Percentiles rank a stretch among this genome's conserved stretches.
These are phyloP conservation scores for Agrilus mali DNA, from an alignment of 2,888 invertebrate species.

Conservation along the genomic window DNA sequence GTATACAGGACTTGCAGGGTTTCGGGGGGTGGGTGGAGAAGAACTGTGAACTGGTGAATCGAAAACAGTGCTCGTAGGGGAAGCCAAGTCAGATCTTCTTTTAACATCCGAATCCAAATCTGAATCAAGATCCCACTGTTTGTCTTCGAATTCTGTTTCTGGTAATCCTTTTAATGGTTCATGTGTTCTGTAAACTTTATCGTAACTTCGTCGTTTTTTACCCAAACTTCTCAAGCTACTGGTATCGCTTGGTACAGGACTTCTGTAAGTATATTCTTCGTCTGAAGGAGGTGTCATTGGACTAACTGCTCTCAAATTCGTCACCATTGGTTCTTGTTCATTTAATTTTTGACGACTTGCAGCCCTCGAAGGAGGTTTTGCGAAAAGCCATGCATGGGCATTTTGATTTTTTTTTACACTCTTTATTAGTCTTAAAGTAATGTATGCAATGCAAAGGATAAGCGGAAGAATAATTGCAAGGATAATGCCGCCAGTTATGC, in stretches of 20 bases:
- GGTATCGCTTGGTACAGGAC: conserved; percentile 21
- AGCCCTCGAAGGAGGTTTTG: conserved; percentile 18
- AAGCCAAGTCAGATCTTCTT: background rate
- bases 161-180: conserved; percentile 66
- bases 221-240: conserved; percentile 14
- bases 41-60: conserved; percentile 11
- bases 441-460: conserved; percentile 45
- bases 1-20: background rate
- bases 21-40: too few species aligned
- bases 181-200: conserved; percentile 70
- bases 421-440: conserved; percentile 49
- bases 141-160: conserved; percentile 66
- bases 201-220: conserved; percentile 63
- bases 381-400: conserved; percentile 25
- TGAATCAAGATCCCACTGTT: conserved; percentile 61
- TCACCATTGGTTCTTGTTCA: conserved; percentile 11
- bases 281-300: conserved; percentile 14
- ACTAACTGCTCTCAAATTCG: conserved; percentile 6
- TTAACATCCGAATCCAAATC: conserved; percentile 8
- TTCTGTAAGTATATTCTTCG: conserved; percentile 21
- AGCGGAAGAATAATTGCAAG: conserved; percentile 65
- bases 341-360: conserved; percentile 17
- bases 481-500: conserved; percentile 65
- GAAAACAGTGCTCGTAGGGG: conserved; percentile 8
- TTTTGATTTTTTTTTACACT: conserved; percentile 27